A percentile compares a stretch with the other conserved stretches of the same genome.
Evolutionary conservation across 2,888 invertebrate genomes (phyloP).

Genomic region (Limnephilus lunatus): DNA sequence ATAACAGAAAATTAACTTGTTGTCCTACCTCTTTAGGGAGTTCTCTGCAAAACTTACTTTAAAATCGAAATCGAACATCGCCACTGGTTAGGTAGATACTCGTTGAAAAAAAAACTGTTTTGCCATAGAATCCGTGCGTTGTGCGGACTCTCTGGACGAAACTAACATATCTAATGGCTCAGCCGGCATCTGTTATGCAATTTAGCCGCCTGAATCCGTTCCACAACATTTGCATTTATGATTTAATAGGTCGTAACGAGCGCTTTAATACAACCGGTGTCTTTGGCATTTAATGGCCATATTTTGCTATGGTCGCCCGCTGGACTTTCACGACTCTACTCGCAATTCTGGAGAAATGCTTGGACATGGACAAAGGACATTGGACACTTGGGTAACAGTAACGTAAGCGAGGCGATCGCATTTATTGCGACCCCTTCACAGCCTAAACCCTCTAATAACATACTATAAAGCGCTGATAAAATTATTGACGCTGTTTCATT

Average conservation of each 20-base stretch:
- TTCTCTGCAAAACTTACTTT: too few species aligned
- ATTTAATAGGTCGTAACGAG: constrained; percentile 61
- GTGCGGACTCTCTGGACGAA: too few species aligned
- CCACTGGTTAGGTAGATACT: too few species aligned
- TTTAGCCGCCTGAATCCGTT: constrained; percentile 52
- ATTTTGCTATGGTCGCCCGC: constrained; percentile 55
- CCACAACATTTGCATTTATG: constrained; percentile 55
- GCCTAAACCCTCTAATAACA: not conserved
- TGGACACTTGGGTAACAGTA: not conserved
- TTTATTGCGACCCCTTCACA: not conserved
- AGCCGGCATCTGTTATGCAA: constrained; percentile 44
- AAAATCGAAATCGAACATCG: too few species aligned
- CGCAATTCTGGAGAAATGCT: not conserved
- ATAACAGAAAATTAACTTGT: too few species aligned
- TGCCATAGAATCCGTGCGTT: too few species aligned
- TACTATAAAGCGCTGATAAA: not conserved
- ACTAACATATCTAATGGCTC: constrained; percentile 46
- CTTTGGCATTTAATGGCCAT: constrained; percentile 53
- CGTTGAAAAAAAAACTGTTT: too few species aligned
- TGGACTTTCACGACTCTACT: constrained; percentile 50
- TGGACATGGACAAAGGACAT: not conserved
- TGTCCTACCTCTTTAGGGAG: too few species aligned
- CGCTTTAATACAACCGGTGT: constrained; percentile 50
- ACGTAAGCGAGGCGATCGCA: not conserved
- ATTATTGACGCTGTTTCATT: not conserved